These are phyloP conservation scores for Bruchidius siliquastri DNA, from an alignment of 2,888 invertebrate genomes.

Conservation along the genomic window DNA sequence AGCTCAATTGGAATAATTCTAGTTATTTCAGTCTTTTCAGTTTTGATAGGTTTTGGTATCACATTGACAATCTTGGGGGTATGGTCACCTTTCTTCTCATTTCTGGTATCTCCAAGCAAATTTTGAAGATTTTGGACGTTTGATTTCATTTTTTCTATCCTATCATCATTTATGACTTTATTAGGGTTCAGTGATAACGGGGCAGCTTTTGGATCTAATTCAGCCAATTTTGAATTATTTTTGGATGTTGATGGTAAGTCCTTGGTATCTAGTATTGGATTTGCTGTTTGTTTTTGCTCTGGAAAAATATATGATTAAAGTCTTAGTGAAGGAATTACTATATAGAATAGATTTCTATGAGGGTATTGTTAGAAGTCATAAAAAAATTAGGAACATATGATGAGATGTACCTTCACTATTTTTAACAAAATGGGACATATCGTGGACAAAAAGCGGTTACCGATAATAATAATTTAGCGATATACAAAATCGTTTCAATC, in stretches of 20 bases:
- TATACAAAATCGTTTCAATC: too few species aligned
- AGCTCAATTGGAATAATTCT: conserved; percentile 11
- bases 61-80: conserved; percentile 35
- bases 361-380: neutral
- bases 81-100: conserved; percentile 14
- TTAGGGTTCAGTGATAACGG: neutral
- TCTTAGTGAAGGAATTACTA: neutral
- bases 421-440: too few species aligned
- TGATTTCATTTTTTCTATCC: conserved; percentile 12
- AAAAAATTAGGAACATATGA: too few species aligned
- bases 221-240: too few species aligned
- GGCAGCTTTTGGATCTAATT: conserved; percentile 3
- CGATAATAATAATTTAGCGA: too few species aligned
- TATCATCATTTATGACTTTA: conserved; percentile 6
- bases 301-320: neutral
- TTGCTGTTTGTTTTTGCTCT: conserved; percentile 1
- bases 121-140: conserved; percentile 14
- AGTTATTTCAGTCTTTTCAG: conserved; percentile 11
- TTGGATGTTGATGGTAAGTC: conserved; percentile 17
- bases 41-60: conserved; percentile 31
- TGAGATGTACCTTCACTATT: too few species aligned
- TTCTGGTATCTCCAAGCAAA: conserved; percentile 7
- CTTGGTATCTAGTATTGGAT: conserved; percentile 8
- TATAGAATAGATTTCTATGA: too few species aligned
- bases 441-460: too few species aligned